Percentiles rank a stretch among this genome's conserved stretches.
phyloP scores from a whole-genome alignment of 2,888 invertebrate genomes.

The Bellardia pandia region DNA sequence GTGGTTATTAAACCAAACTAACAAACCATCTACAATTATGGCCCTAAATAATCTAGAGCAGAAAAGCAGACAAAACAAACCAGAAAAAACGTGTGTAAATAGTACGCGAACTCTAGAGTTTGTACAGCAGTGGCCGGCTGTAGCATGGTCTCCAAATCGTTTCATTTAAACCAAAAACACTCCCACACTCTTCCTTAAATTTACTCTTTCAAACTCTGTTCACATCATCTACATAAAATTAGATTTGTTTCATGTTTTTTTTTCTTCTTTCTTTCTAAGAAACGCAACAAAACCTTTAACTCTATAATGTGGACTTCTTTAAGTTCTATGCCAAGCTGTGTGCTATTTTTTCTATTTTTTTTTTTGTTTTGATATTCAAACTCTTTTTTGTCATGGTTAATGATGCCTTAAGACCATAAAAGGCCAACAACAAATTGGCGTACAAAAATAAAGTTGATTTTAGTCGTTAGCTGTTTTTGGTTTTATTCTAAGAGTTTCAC shows the following conservation, averaged over 20 bases:
- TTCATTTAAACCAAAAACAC: not conserved
- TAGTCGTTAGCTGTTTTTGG: conserved; percentile 35
- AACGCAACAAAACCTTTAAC: conserved; percentile 37
- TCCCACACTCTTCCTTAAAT: not conserved
- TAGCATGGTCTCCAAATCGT: not conserved
- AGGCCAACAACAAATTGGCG: conserved; percentile 71
- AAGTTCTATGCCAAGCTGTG: conserved; percentile 12
- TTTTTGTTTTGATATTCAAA: conserved; percentile 1
- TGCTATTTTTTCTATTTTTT: conserved; percentile 20
- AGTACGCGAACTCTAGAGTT: conserved; percentile 26
- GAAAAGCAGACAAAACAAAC: conserved; percentile 8
- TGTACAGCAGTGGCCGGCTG: not conserved
- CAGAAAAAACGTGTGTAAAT: conserved; percentile 5
- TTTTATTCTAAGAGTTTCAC: not conserved
- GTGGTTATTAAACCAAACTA: conserved; percentile 51
- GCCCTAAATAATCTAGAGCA: conserved; percentile 37
- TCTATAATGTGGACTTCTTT: conserved; percentile 45
- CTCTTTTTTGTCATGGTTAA: conserved; percentile 56
- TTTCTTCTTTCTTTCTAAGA: conserved; percentile 4
- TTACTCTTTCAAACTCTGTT: not conserved
- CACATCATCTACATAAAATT: conserved; percentile 61
- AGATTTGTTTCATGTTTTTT: conserved; percentile 16
- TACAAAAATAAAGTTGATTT: conserved; percentile 45
- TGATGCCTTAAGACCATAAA: conserved; percentile 72
- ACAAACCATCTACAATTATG: conserved; percentile 48